Evolutionary conservation across 2,797 vertebrate species (phyloP), one percentile per base, ranked within the genome.

Genomic region (Hypotaenidia philippensis): DNA sequence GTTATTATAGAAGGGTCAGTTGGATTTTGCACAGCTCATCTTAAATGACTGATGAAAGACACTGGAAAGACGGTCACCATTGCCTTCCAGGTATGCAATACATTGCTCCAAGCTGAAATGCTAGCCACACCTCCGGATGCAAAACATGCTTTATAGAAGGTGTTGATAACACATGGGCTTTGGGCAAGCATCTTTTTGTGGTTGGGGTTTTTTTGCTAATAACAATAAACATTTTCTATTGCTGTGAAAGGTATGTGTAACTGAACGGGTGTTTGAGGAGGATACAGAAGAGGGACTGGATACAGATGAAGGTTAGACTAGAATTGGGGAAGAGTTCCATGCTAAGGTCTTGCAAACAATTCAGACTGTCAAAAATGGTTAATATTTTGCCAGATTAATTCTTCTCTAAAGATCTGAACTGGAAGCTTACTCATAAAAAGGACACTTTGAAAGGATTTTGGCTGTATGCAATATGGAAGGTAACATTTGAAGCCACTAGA

Each of bases 1-100:
- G 80, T 93, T 95, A 94, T 94, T 96, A 94, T 41, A 94, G 56
- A 90, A 86, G 71, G 83, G 88, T 85, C 83, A 91, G 83, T n/a
- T 89, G 76, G 89, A 83, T 95, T 95, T 96, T 78, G 81, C 79
- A 84, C 92, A 93, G 47, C 74, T 89, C 72, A 90, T 94, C 91
- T 66, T 64, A 94, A 90, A 90, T 83, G 70, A 97, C 36, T 79
- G 91, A 95, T 93, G 92, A 91, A 96, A 96, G 74, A 90, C 66
- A 56, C 53, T 60, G 64, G 78, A 93, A 92, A 94, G 89, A 57
- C 61, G 52, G 89, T 91, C 68, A 80, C 68, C 50, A 36, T 25
- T 69, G 65, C 60, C 74, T 96, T 94, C 53, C 92, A 96, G 55
- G 55, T 83, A 83, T 18, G 36, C 71, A 83, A 36, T 9, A 44